Evolutionary conservation across 1,140 invertebrate species (phyloP).

Genomic region (Tetragonula clypearis): DNA sequence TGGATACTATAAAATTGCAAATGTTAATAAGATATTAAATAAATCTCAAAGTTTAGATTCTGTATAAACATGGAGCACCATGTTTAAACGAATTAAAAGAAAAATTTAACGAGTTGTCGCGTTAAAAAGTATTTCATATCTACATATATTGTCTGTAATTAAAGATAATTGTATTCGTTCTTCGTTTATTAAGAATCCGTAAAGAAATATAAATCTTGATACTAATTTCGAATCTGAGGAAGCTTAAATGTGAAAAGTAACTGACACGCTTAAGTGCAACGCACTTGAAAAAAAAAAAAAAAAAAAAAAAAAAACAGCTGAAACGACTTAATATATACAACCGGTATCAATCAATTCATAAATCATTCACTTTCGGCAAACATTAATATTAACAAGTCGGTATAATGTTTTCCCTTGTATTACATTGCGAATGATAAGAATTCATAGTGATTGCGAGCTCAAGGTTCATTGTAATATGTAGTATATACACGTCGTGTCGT

Average conservation of each 20-base stretch:
- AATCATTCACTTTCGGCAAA: background rate
- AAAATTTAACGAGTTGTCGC: no score
- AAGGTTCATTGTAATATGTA: background rate
- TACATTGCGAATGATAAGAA: background rate
- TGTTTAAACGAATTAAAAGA: background rate
- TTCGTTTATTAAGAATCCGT: background rate
- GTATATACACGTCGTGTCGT: no score
- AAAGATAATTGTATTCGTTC: background rate
- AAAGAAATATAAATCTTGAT: background rate
- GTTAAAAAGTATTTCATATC: background rate
- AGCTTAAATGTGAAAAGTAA: background rate
- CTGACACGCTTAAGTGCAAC: background rate
- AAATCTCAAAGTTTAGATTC: no score
- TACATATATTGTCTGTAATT: no score
- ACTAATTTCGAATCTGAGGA: background rate
- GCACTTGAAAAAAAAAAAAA: background rate
- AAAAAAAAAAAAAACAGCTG: background rate
- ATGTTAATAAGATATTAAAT: no score
- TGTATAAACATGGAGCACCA: no score
- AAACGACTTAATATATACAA: fast-evolving
- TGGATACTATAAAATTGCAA: no score
- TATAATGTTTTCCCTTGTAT: background rate
- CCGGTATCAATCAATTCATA: background rate
- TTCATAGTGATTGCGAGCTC: background rate
- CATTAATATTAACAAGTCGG: background rate